Conservation (phyloP, 2,888 invertebrate genomes). For the Drosophila birchii region DNA sequence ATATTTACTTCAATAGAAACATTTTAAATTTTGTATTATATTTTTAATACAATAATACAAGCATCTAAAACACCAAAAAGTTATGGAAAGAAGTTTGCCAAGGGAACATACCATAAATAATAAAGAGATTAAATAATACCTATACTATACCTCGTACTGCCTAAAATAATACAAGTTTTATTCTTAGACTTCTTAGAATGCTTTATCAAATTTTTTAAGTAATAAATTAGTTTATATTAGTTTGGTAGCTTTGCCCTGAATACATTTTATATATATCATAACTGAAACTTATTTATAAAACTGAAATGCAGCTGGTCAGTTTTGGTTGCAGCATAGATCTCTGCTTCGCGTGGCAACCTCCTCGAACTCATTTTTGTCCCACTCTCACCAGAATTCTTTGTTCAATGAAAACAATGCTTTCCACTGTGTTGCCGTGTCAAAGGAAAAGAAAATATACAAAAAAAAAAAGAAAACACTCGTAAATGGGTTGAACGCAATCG, state of each 20-base stretch:
- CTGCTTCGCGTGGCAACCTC: constrained; percentile 10
- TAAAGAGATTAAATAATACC: background rate
- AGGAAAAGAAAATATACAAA: constrained; percentile 22
- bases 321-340: constrained; percentile 17
- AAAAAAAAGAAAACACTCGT: constrained; percentile 41
- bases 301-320: constrained; percentile 3
- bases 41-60: background rate
- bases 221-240: too few species aligned
- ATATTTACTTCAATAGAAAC: background rate
- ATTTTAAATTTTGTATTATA: background rate
- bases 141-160: too few species aligned
- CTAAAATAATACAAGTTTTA: background rate
- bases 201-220: too few species aligned
- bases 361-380: background rate
- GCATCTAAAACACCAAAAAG: background rate
- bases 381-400: constrained; percentile 48
- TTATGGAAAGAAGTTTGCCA: too few species aligned
- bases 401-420: constrained; percentile 60
- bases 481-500: constrained; percentile 45
- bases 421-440: constrained; percentile 51
- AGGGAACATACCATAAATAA: too few species aligned
- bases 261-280: background rate
- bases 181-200: background rate
- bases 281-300: background rate
- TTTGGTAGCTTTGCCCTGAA: too few species aligned